Base-by-base conservation (phyloP, 1,140 invertebrate genomes). In the Leptestheria dahalacensis region DNA sequence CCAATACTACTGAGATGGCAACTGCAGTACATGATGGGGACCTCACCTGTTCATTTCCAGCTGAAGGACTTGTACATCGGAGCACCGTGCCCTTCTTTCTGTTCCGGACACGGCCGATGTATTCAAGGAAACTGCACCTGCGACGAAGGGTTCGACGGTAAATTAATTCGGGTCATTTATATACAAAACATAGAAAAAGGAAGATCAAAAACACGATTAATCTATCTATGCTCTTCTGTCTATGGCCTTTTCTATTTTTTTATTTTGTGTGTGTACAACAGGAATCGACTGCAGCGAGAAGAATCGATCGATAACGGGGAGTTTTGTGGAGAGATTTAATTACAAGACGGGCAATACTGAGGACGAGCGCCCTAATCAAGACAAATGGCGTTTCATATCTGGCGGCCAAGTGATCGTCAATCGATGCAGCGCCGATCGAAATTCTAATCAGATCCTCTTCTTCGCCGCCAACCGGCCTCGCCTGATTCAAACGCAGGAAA, bases 51-150 rank as follows among this genome's bases (percentile, higher is more conserved):
- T 18, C 26, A 28, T 18, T 55, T 55, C 28, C 53, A 55, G 21
- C 28, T 55, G 10, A 20, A 55, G 26, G 33, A 55, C n/a, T 29
- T 74, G 48, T 64, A 69, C 52, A 66, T 74, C 52, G 73, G 73
- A 23, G 68, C 68, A 56, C 67, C 69, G 21, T 74, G 73, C 63
- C 70, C 68, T n/a, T 57, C 63, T 25, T 65, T 71, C 60, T 74
- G 73, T 61, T 65, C 64, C 57, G 73, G 73, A 21, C 71, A 73
- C 64, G 73, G 73, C 6, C 57, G 62, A 15, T 74, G 73, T 64
- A 62, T 65, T 41, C 64, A 70, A 23, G 69, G 70, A 47, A 47
- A 64, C 1, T 74, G 72, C 65, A 65, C 61, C 65, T 73, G 64
- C 55, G 59, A 65, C 49, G 54, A 53, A 50, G 62, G 65, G 9